Evolutionary conservation across 2,888 invertebrate species (phyloP).

Genomic region (Argyra leucocephala): DNA sequence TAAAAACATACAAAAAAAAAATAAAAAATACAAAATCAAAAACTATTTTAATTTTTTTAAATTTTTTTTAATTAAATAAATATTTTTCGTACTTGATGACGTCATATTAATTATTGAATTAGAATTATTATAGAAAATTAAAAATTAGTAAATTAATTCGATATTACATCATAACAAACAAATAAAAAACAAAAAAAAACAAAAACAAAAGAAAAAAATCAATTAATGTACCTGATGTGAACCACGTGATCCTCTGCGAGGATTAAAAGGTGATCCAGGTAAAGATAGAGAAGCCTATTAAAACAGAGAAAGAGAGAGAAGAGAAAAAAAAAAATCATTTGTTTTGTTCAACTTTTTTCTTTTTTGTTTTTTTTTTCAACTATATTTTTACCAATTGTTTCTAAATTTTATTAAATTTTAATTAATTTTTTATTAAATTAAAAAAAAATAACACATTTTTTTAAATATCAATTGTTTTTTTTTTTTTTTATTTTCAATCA

Average conservation of each 20-base stretch:
- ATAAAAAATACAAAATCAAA: too few species aligned
- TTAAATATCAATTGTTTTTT: too few species aligned
- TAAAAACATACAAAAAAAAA: too few species aligned
- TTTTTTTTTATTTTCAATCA: too few species aligned
- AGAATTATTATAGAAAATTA: too few species aligned
- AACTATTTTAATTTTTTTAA: too few species aligned
- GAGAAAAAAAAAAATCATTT: conserved; percentile 36
- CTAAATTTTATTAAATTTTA: background rate
- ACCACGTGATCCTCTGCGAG: conserved; percentile 79
- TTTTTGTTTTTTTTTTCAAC: background rate
- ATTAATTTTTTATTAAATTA: too few species aligned
- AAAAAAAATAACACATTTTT: too few species aligned
- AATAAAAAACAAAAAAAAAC: background rate
- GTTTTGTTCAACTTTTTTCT: background rate
- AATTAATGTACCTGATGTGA: conserved; percentile 58
- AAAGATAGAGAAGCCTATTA: conserved; percentile 91
- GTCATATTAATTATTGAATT: too few species aligned
- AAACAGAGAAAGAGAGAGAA: conserved; percentile 92
- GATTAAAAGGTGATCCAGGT: conserved; percentile 93
- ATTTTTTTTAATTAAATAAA: too few species aligned
- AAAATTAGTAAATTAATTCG: too few species aligned
- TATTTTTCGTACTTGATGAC: too few species aligned
- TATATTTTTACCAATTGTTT: background rate
- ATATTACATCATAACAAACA: background rate
- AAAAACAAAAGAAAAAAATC: background rate